These are phyloP conservation scores for Drosophila grimshawi DNA, from an alignment of 1,140 invertebrate genomes.

Conservation along the genomic window DNA sequence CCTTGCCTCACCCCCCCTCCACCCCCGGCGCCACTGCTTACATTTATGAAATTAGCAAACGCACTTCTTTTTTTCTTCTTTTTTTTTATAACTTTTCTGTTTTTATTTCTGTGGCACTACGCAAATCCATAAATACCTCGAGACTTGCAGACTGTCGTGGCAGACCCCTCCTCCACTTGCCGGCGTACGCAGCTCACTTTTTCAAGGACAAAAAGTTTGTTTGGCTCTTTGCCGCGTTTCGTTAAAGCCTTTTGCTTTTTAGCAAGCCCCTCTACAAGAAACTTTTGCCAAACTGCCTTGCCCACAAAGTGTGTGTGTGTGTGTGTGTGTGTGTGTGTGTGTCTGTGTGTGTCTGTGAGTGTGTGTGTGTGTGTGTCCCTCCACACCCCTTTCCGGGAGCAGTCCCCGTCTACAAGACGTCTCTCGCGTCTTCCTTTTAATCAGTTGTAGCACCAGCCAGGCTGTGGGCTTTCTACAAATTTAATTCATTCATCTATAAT, in stretches of 20 bases:
- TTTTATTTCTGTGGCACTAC: conserved; percentile 40
- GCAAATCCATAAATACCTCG: conserved; percentile 56
- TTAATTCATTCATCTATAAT: too few species aligned
- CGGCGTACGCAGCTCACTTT: conserved; percentile 43
- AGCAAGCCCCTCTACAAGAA: conserved; percentile 1
- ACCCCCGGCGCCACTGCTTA: conserved; percentile 9
- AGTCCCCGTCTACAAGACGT: neutral
- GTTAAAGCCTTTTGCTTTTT: conserved; percentile 73
- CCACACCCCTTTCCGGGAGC: too few species aligned
- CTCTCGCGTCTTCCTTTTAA: conserved; percentile 5
- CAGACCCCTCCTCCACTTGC: neutral
- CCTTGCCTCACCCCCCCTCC: neutral
- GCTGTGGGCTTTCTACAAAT: conserved; percentile 2
- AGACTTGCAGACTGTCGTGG: conserved; percentile 23
- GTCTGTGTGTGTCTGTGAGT: neutral
- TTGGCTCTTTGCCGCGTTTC: conserved; percentile 65
- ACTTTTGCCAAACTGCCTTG: conserved; percentile 18
- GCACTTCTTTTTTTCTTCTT: conserved; percentile 77
- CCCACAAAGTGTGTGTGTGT: conserved; percentile 6
- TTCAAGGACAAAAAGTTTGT: conserved; percentile 78
- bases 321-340: neutral
- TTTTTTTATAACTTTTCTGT: conserved; percentile 63
- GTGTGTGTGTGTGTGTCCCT: neutral
- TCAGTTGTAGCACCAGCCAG: conserved; percentile 13
- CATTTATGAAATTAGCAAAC: conserved; percentile 79